A percentile compares a stretch with the other conserved stretches of the same genome.
Evolutionary conservation across 2,113 vertebrate species (phyloP).

Genomic region (Scatophagus argus): DNA sequence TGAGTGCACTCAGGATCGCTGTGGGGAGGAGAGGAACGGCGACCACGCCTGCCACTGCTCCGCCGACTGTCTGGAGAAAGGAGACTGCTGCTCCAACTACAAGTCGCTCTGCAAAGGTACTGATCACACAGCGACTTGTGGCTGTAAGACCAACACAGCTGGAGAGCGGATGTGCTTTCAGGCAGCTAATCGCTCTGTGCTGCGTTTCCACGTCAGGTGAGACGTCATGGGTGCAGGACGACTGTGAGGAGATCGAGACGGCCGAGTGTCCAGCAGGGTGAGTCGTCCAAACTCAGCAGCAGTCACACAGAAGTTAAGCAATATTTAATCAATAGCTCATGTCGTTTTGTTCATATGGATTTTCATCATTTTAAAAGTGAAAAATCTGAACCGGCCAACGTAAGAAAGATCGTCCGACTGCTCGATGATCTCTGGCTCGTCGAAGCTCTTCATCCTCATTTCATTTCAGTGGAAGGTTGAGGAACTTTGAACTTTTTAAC

Average conservation of each 20-base stretch:
- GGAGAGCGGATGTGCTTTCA: fast-evolving
- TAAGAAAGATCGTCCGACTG: no score
- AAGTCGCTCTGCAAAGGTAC: slow-evolving; percentile 92
- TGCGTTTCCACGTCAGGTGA: slow-evolving; percentile 79
- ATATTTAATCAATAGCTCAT: no score
- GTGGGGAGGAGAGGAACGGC: slow-evolving; percentile 90
- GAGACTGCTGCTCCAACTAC: slow-evolving; percentile 98
- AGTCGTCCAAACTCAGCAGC: no score
- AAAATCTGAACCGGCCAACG: no score
- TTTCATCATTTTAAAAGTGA: neutral
- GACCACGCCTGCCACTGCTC: slow-evolving; percentile 96
- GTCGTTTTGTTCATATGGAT: no score
- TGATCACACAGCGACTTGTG: no score
- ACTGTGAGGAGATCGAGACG: slow-evolving; percentile 92
- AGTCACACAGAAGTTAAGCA: no score
- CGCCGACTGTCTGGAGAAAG: slow-evolving; percentile 90
- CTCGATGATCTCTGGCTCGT: no score
- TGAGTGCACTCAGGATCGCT: slow-evolving; percentile 92
- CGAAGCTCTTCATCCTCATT: no score
- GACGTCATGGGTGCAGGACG: slow-evolving; percentile 90
- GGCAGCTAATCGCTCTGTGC: neutral
- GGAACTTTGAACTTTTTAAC: neutral
- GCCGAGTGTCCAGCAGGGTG: slow-evolving; percentile 95
- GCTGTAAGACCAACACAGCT: no score
- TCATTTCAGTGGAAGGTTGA: neutral